phyloP scores from a whole-genome alignment of 2,113 vertebrate species.

The Pteruthius melanotis region DNA sequence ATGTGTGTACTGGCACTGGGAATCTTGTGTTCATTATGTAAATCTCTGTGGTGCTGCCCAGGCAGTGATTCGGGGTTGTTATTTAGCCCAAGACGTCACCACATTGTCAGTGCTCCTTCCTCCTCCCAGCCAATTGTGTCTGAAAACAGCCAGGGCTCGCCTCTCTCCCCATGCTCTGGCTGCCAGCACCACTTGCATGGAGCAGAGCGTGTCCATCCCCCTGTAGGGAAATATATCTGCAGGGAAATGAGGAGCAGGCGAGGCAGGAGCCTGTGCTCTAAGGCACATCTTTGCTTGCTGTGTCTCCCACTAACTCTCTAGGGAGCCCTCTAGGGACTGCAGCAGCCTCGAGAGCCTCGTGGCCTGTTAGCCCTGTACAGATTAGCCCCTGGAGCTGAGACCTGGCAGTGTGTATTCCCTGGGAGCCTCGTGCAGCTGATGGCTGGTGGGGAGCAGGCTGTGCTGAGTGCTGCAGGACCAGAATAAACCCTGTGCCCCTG shows the following conservation, averaged over 20 bases:
- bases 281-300: background rate
- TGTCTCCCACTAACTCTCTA: background rate
- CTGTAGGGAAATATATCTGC: background rate
- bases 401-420: accelerated
- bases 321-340: background rate
- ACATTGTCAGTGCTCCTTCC: background rate
- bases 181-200: background rate
- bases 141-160: background rate
- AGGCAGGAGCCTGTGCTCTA: background rate
- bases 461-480: background rate
- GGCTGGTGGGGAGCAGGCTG: background rate
- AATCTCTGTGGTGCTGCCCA: background rate
- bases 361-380: background rate
- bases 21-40: background rate
- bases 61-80: background rate
- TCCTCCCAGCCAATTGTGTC: background rate
- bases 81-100: background rate
- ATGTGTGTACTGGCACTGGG: background rate
- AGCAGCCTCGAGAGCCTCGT: background rate
- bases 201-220: background rate
- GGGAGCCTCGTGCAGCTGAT: background rate
- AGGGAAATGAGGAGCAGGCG: background rate
- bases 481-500: accelerated
- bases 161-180: background rate
- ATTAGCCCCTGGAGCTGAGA: background rate